Evolutionary conservation across 2,888 invertebrate species (phyloP).

Genomic region (Elysia crispata): DNA sequence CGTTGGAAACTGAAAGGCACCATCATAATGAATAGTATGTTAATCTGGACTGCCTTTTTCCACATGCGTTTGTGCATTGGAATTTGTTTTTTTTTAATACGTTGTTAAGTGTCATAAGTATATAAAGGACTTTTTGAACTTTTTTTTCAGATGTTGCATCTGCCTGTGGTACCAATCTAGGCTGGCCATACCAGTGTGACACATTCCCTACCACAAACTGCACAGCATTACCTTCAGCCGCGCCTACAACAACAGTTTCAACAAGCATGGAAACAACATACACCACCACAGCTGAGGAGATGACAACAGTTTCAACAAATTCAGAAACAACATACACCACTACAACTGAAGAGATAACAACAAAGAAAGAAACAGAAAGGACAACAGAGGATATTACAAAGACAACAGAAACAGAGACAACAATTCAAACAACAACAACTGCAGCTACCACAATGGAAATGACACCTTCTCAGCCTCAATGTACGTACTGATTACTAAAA

Average conservation of each 20-base stretch:
- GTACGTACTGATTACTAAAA: too few species aligned
- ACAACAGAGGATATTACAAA: neutral
- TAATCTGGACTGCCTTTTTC: too few species aligned
- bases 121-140: neutral
- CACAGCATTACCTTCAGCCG: slow-evolving; percentile 13
- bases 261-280: neutral
- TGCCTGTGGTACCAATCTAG: slow-evolving; percentile 17
- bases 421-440: slow-evolving; percentile 16
- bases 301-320: slow-evolving; percentile 6
- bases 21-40: neutral
- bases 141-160: slow-evolving; percentile 35
- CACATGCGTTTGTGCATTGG: too few species aligned
- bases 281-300: neutral
- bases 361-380: slow-evolving; percentile 7
- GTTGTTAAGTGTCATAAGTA: too few species aligned
- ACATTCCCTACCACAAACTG: slow-evolving; percentile 21
- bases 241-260: slow-evolving; percentile 21
- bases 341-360: neutral
- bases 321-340: neutral
- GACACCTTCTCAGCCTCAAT: too few species aligned
- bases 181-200: slow-evolving; percentile 36
- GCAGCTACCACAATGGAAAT: slow-evolving; percentile 22
- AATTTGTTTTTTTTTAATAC: too few species aligned
- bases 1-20: too few species aligned
- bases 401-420: slow-evolving; percentile 3